A percentile compares a stretch with the other conserved stretches of the same genome.
Evolutionary conservation across 2,888 invertebrate species (phyloP).

Genomic region (Drosophila macrospina): DNA sequence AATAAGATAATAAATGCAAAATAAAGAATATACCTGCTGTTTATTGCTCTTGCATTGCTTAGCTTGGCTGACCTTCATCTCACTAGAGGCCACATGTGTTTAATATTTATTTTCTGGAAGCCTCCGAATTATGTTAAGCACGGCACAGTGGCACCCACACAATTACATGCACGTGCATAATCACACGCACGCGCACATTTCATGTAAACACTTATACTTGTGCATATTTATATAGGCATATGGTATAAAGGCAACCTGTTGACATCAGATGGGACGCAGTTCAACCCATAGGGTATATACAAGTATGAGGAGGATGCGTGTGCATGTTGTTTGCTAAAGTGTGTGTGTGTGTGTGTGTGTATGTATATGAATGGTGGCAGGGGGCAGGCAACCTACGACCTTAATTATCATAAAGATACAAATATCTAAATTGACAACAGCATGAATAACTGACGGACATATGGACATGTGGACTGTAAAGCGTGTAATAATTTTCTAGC

Average conservation of each 20-base stretch:
- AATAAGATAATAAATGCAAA: background rate
- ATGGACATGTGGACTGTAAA: conserved; percentile 5
- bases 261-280: conserved; percentile 49
- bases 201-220: conserved; percentile 39
- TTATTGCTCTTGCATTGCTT: conserved; percentile 18
- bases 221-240: conserved; percentile 14
- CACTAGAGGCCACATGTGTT: conserved; percentile 38
- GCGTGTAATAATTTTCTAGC: too few relatives aligned
- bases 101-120: conserved; percentile 43
- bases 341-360: conserved; percentile 11
- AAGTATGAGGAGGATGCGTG: conserved; percentile 19
- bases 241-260: conserved; percentile 66
- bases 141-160: conserved; percentile 22
- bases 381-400: conserved; percentile 10
- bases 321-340: conserved; percentile 30
- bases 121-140: conserved; percentile 53
- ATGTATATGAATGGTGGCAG: conserved; percentile 5
- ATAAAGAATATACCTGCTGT: background rate
- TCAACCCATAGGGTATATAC: conserved; percentile 3
- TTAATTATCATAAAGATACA: conserved; percentile 45
- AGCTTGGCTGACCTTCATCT: conserved; percentile 47
- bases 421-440: conserved; percentile 10
- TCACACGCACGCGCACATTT: conserved; percentile 42
- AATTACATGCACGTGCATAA: conserved; percentile 36
- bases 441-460: conserved; percentile 4